Evolutionary conservation across 1,140 invertebrate genomes (phyloP).

Genomic region (Papilio dardanus): DNA sequence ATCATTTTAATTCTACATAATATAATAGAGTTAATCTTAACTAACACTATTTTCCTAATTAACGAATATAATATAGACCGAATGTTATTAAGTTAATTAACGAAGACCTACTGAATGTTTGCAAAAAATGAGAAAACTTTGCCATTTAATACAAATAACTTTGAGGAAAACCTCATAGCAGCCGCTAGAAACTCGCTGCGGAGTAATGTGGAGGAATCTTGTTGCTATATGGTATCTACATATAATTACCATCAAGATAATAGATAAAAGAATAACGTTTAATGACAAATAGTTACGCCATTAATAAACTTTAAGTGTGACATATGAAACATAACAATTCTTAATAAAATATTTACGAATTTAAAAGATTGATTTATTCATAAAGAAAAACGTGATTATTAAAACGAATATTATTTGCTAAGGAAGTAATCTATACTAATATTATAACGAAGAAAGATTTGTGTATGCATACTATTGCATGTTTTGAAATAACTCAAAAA

Average conservation of each 20-base stretch:
- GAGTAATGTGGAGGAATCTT: slow-evolving; percentile 15
- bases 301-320: too few species aligned
- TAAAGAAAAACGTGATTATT: too few species aligned
- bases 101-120: slow-evolving; percentile 12
- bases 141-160: slow-evolving; percentile 26
- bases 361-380: too few species aligned
- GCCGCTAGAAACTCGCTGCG: neutral
- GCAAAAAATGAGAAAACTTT: slow-evolving; percentile 20
- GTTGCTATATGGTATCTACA: slow-evolving; percentile 1
- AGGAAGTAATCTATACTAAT: too few species aligned
- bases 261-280: neutral
- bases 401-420: too few species aligned
- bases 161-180: slow-evolving; percentile 19
- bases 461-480: too few species aligned
- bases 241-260: neutral
- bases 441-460: too few species aligned
- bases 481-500: too few species aligned
- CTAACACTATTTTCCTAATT: slow-evolving; percentile 1
- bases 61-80: neutral
- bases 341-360: too few species aligned
- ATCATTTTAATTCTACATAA: neutral
- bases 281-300: too few species aligned
- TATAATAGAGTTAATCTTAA: neutral
- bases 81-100: slow-evolving; percentile 19
- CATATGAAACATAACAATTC: too few species aligned